phyloP scores from a whole-genome alignment of 2,888 invertebrate species.

The Hedychridium roseum region DNA sequence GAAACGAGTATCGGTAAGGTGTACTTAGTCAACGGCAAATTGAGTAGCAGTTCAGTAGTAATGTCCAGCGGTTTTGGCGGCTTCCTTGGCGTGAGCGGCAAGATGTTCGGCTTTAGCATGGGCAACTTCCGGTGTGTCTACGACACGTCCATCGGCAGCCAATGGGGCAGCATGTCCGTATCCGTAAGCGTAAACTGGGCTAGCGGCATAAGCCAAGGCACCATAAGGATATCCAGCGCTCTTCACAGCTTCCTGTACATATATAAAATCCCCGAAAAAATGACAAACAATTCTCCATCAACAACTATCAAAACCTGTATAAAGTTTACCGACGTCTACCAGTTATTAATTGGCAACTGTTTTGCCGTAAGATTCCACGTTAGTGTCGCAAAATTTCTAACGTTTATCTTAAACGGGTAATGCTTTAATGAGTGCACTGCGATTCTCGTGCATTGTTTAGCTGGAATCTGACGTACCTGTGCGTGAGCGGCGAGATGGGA shows the following conservation, averaged over 20 bases:
- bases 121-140: constrained; percentile 58
- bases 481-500: constrained; percentile 52
- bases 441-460: no score
- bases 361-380: no score
- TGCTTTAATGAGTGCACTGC: no score
- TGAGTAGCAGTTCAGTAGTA: no score
- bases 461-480: no score
- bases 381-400: no score
- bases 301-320: no score
- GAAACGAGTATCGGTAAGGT: no score
- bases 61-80: constrained; percentile 31
- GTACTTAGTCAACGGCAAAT: no score
- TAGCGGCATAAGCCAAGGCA: constrained; percentile 44
- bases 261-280: background rate
- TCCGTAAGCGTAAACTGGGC: constrained; percentile 46
- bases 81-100: constrained; percentile 45
- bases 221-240: constrained; percentile 43
- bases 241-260: constrained; percentile 37
- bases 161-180: constrained; percentile 49
- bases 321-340: no score
- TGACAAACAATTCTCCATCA: background rate
- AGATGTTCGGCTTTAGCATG: constrained; percentile 54
- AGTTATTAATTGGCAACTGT: no score
- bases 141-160: constrained; percentile 48
- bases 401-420: no score